A percentile compares a stretch with the other conserved stretches of the same genome.
Conservation (phyloP, 2,113 vertebrate species). For the Gorsachius goisagi region DNA sequence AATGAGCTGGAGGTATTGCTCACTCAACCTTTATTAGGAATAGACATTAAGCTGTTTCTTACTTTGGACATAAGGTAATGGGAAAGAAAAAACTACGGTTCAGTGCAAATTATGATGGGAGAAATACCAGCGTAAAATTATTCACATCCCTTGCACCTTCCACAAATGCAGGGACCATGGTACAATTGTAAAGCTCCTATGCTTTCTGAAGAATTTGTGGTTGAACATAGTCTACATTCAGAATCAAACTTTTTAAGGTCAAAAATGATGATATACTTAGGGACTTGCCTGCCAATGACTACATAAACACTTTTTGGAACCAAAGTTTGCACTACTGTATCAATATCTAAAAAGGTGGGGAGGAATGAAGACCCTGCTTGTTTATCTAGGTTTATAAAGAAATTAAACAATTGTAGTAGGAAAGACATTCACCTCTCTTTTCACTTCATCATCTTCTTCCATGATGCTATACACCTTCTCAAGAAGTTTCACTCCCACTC, state of each 20-base stretch:
- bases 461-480: slow-evolving; percentile 88
- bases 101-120: not conserved
- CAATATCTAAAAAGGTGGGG: not conserved
- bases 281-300: not conserved
- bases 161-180: not conserved
- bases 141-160: not conserved
- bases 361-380: not conserved
- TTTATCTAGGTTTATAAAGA: not conserved
- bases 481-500: slow-evolving; percentile 89
- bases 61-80: not conserved
- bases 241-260: not conserved
- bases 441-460: slow-evolving; percentile 89
- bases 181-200: not conserved
- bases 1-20: not conserved
- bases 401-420: not conserved
- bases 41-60: not conserved
- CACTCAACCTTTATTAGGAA: not conserved
- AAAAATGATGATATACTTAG: not conserved
- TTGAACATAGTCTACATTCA: not conserved
- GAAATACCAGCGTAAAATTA: not conserved
- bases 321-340: not conserved
- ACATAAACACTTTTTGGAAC: not conserved
- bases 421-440: slow-evolving; percentile 83
- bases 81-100: not conserved
- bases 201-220: not conserved